Evolutionary conservation across 2,113 vertebrate genomes (phyloP).

Genomic region (Gracilinanus agilis): DNA sequence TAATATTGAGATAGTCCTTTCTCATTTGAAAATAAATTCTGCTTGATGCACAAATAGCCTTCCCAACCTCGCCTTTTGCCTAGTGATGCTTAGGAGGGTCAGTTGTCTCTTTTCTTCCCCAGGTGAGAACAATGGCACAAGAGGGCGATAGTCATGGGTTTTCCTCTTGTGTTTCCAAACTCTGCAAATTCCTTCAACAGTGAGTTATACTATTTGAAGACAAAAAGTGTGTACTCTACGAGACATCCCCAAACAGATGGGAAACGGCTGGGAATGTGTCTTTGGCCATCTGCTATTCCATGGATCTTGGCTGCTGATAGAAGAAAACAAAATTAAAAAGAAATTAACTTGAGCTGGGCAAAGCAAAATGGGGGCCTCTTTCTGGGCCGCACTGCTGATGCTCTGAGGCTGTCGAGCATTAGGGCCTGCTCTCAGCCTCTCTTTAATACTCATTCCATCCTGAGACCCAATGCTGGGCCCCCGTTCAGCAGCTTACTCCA

Average conservation of each 20-base stretch:
- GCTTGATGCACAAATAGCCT: neutral
- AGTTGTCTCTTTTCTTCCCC: neutral
- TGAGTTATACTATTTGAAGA: neutral
- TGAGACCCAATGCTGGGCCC: neutral
- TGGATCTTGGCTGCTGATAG: neutral
- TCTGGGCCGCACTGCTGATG: neutral
- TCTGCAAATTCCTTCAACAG: neutral
- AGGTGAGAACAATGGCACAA: neutral
- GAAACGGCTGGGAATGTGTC: neutral
- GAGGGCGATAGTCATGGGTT: neutral
- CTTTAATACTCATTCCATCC: neutral
- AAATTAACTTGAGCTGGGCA: neutral
- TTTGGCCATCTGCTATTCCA: conserved; percentile 7
- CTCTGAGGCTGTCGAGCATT: neutral
- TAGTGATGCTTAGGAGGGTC: neutral
- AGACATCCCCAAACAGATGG: conserved; percentile 9
- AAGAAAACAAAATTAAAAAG: conserved; percentile 1
- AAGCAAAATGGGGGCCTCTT: neutral
- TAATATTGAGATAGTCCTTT: neutral
- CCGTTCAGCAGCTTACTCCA: neutral
- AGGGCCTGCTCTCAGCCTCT: neutral
- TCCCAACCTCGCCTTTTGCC: neutral
- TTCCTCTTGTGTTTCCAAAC: neutral
- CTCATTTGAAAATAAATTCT: neutral
- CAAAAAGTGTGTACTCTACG: neutral